These are phyloP conservation scores for Hyposoter didymator DNA, from an alignment of 2,888 invertebrate species.

Conservation along the genomic window DNA sequence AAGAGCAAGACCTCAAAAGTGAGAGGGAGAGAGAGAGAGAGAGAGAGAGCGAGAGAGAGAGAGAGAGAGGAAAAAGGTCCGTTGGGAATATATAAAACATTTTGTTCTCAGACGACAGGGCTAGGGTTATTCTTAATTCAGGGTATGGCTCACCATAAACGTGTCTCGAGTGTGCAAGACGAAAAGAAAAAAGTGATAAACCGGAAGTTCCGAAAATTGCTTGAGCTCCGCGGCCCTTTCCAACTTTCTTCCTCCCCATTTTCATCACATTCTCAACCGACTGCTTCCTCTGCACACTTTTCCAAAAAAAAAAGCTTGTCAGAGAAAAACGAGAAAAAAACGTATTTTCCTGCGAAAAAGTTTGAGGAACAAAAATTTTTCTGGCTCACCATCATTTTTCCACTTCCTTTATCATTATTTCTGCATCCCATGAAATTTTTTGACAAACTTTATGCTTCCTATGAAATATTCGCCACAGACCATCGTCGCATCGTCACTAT, in stretches of 20 bases:
- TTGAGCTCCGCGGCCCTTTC: background rate
- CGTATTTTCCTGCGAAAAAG: background rate
- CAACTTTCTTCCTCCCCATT: background rate
- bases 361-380: no score
- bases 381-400: background rate
- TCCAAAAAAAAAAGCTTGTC: background rate
- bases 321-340: background rate
- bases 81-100: constrained; percentile 23
- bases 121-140: constrained; percentile 40
- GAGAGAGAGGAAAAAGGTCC: constrained; percentile 5
- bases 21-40: background rate
- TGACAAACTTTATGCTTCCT: background rate
- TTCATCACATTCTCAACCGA: background rate
- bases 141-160: constrained; percentile 11
- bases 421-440: background rate
- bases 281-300: background rate
- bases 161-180: constrained; percentile 31
- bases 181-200: background rate
- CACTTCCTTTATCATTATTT: background rate
- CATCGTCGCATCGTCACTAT: background rate
- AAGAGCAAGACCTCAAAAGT: background rate
- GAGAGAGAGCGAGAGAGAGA: background rate
- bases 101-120: background rate
- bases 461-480: background rate
- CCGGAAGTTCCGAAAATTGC: constrained; percentile 27